Evolutionary conservation across 2,888 invertebrate genomes (phyloP).

Genomic region (Eristalis tenax): DNA sequence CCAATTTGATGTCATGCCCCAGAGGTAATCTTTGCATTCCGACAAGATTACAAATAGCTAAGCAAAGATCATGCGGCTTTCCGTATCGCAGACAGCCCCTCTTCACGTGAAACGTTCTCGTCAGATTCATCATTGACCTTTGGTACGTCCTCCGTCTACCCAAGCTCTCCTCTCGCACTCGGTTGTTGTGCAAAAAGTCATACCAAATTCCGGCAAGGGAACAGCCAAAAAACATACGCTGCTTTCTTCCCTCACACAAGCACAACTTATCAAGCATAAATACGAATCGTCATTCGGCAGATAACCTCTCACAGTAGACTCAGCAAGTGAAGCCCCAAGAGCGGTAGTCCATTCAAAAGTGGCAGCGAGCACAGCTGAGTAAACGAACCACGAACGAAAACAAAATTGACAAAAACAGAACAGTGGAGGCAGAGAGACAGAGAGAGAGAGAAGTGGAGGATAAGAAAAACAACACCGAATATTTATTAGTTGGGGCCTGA

Average conservation of each 20-base stretch:
- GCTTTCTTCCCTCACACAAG: neutral
- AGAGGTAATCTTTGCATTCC: neutral
- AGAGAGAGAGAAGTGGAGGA: neutral
- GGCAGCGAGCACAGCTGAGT: neutral
- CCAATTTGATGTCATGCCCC: neutral
- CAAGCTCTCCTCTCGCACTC: neutral
- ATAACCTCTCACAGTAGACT: slow-evolving; percentile 30
- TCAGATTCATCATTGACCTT: slow-evolving; percentile 45
- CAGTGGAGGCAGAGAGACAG: slow-evolving; percentile 5
- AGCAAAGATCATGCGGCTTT: neutral
- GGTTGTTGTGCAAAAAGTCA: neutral
- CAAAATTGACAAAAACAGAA: slow-evolving; percentile 35
- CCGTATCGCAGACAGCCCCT: slow-evolving; percentile 21
- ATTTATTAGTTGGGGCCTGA: slow-evolving; percentile 21
- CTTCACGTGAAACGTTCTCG: slow-evolving; percentile 45
- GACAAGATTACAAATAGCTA: neutral
- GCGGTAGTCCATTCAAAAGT: slow-evolving; percentile 9
- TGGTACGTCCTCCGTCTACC: slow-evolving; percentile 12
- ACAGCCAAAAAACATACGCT: neutral
- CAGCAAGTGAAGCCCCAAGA: slow-evolving; percentile 23
- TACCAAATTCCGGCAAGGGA: neutral
- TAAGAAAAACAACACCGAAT: slow-evolving; percentile 8
- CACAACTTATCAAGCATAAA: neutral
- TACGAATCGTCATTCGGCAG: slow-evolving; percentile 13
- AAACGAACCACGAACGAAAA: slow-evolving; percentile 43